Conservation (phyloP, 1,140 invertebrate genomes). For the Eubasilissa regina region DNA sequence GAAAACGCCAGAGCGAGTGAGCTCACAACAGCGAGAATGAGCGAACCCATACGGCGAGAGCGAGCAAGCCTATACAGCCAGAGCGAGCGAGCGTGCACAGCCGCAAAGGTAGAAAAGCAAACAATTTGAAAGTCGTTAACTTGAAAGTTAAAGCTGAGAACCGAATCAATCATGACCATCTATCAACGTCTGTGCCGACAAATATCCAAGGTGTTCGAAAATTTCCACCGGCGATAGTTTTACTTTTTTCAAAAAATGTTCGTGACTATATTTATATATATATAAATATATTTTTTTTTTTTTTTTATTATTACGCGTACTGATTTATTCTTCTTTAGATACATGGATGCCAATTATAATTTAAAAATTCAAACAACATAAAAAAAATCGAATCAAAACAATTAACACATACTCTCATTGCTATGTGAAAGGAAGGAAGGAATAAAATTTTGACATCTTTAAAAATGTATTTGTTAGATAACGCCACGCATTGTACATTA, state of each 20-base stretch:
- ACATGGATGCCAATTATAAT: background rate
- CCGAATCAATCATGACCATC: conserved; percentile 53
- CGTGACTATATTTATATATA: background rate
- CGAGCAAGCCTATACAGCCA: no score
- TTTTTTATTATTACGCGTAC: background rate
- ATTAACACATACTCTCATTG: no score
- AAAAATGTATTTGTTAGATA: no score
- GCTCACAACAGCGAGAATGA: background rate
- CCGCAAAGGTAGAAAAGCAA: conserved; percentile 38
- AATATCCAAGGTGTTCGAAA: conserved; percentile 2
- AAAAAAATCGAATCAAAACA: no score
- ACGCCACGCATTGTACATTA: no score
- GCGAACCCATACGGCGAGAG: background rate
- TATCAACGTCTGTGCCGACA: conserved; percentile 48
- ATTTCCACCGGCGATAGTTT: background rate
- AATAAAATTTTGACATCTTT: no score
- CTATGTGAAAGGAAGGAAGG: no score
- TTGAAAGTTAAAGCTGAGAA: conserved; percentile 48
- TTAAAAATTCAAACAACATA: no score
- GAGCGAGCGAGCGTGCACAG: background rate
- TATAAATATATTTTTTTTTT: background rate
- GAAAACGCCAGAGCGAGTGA: background rate
- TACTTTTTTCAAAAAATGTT: background rate
- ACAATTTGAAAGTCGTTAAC: conserved; percentile 55
- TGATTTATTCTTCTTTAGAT: background rate